Evolutionary conservation across 2,113 vertebrate genomes (phyloP).

Genomic region (Callorhinus ursinus): DNA sequence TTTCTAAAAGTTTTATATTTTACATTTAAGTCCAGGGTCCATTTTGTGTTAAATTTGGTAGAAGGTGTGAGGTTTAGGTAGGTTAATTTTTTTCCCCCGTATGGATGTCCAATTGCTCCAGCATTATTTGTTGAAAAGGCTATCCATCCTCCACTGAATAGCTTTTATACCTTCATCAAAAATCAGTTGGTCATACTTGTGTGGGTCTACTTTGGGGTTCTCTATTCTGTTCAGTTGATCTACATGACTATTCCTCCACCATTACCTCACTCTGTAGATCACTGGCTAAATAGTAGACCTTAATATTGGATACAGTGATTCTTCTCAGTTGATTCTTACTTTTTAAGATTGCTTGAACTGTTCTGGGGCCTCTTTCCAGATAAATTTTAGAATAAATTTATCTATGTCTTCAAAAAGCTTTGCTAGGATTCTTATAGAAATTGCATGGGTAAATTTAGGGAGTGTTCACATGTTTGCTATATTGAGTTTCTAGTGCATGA

Average conservation of each 20-base stretch:
- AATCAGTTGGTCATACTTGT: background rate
- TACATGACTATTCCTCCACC: background rate
- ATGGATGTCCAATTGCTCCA: background rate
- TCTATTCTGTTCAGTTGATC: background rate
- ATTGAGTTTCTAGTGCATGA: background rate
- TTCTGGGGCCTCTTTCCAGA: background rate
- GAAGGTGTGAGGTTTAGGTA: background rate
- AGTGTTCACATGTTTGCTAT: background rate
- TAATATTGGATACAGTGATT: background rate
- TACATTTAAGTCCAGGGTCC: background rate
- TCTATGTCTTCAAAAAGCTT: background rate
- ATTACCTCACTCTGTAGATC: background rate
- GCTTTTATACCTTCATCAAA: background rate
- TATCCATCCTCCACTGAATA: background rate
- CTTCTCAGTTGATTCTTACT: background rate
- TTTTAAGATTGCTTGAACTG: background rate
- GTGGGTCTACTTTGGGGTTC: background rate
- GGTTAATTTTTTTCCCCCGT: background rate
- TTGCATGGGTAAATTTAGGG: background rate
- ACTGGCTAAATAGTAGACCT: background rate
- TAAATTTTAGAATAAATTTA: background rate
- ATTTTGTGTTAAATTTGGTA: background rate
- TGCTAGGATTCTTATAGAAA: background rate
- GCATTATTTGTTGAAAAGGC: background rate
- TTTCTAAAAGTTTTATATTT: background rate